Evolutionary conservation across 2,113 vertebrate genomes (phyloP), one percentile per base, ranked within the genome.

Genomic region (Clinocottus analis): DNA sequence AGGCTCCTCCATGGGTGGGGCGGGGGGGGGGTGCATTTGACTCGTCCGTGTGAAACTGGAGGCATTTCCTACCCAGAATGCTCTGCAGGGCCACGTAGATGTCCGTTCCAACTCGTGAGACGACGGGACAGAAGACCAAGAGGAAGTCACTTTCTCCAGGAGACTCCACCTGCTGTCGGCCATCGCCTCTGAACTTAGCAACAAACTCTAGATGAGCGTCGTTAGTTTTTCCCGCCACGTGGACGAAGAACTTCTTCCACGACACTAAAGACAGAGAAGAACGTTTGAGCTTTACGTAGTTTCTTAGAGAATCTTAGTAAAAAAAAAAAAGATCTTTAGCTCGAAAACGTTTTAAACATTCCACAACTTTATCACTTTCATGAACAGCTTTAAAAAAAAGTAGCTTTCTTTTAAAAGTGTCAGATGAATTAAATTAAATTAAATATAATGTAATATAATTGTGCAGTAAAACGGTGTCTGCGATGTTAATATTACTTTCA

Each of bases 91-190:
- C 80, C 11, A 45, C 72, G 0, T 0, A 0, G 21, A 87, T 10
- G 58, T 90, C 75, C 0, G 69, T 68, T 37, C n/a, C 56, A 6
- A 82, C 55, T 27, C 75, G 59, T 8, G 89, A 85, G 0, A 5
- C 4, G 6, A 87, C 1, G 3, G 89, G 80, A 78, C 87, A 89
- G 83, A 90, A 80, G 33, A 87, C 21, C 75, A 89, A 2, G 1
- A 56, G 1, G 61, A 75, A 89, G 53, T 90, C 69, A 17, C 67
- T 51, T 0, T 29, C 13, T 7, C 2, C n/a, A n/a, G 0, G 0
- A 63, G 27, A 2, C 0, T 0, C 0, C 9, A 58, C 72, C 59
- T 82, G 2, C 0, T 0, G 25, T 0, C 77, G 64, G 0, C 71
- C 77, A 0, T 0, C 0, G 0, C 0, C 0, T 17, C 1, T 17